These are phyloP conservation scores for Rhopalosiphum padi DNA, from an alignment of 1,140 invertebrate genomes.

Conservation along the genomic window DNA sequence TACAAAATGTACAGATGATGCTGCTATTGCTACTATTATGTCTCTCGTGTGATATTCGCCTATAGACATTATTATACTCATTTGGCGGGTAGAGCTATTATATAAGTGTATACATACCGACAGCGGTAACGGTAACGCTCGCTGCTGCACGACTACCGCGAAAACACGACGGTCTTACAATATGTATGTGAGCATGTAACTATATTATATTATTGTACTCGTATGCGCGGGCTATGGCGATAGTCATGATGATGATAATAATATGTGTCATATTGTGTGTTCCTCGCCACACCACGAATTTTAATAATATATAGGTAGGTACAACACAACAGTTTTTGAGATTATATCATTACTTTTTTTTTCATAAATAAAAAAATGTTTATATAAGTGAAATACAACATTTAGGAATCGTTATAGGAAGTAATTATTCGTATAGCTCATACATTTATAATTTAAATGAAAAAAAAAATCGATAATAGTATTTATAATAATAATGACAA, in stretches of 20 bases:
- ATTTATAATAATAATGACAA: too few relatives aligned
- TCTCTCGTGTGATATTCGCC: neutral
- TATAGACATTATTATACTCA: neutral
- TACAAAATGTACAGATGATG: neutral
- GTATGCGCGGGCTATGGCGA: neutral
- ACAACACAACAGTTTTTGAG: too few relatives aligned
- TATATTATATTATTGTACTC: neutral
- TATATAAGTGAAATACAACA: too few relatives aligned
- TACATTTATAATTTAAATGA: too few relatives aligned
- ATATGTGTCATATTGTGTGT: neutral
- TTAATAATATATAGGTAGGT: neutral
- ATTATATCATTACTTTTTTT: neutral
- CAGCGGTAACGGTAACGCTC: conserved; percentile 13
- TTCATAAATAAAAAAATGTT: neutral
- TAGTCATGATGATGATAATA: neutral
- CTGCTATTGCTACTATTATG: neutral
- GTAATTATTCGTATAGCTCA: too few relatives aligned
- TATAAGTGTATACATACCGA: neutral
- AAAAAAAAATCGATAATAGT: too few relatives aligned
- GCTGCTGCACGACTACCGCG: neutral
- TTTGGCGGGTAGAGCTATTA: neutral
- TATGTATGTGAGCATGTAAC: too few relatives aligned
- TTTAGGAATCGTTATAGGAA: too few relatives aligned
- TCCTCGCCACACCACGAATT: neutral
- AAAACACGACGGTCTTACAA: neutral